A percentile compares a stretch with the other conserved stretches of the same genome.
phyloP scores from a whole-genome alignment of 1,140 invertebrate genomes.

The Dendroctonus valens region DNA sequence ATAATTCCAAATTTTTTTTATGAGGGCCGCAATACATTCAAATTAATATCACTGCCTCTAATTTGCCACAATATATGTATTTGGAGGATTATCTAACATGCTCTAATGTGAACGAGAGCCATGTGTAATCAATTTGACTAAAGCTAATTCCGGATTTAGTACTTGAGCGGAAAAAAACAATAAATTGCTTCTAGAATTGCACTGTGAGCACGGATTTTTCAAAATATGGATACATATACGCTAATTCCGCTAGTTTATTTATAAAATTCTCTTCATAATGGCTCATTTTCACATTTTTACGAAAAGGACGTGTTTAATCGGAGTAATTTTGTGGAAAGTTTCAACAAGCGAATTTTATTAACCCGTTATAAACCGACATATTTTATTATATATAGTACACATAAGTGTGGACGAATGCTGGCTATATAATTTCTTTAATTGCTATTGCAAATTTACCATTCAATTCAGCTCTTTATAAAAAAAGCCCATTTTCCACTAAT shows the following conservation, averaged over 20 bases:
- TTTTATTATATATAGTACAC: no score
- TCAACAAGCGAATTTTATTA: background rate
- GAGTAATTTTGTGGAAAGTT: slow-evolving; percentile 10
- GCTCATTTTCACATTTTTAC: slow-evolving; percentile 2
- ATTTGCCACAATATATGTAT: slow-evolving; percentile 6
- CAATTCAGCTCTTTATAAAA: no score
- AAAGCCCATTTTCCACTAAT: no score
- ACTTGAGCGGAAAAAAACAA: slow-evolving; percentile 11
- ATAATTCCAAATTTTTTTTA: slow-evolving; percentile 3
- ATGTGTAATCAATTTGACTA: slow-evolving; percentile 7
- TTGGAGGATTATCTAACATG: slow-evolving; percentile 5
- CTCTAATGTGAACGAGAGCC: background rate
- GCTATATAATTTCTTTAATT: no score
- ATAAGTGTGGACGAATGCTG: no score
- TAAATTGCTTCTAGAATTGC: slow-evolving; percentile 2
- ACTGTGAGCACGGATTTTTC: background rate
- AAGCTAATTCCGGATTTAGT: slow-evolving; percentile 12
- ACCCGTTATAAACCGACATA: no score
- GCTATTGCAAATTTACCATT: no score
- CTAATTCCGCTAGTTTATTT: slow-evolving; percentile 1
- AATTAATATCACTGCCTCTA: slow-evolving; percentile 1
- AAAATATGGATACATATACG: slow-evolving; percentile 3
- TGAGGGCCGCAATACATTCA: slow-evolving; percentile 1
- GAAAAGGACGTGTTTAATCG: background rate
- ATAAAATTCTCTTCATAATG: background rate